Conservation (phyloP, 2,113 vertebrate genomes). For the Clinocottus analis region DNA sequence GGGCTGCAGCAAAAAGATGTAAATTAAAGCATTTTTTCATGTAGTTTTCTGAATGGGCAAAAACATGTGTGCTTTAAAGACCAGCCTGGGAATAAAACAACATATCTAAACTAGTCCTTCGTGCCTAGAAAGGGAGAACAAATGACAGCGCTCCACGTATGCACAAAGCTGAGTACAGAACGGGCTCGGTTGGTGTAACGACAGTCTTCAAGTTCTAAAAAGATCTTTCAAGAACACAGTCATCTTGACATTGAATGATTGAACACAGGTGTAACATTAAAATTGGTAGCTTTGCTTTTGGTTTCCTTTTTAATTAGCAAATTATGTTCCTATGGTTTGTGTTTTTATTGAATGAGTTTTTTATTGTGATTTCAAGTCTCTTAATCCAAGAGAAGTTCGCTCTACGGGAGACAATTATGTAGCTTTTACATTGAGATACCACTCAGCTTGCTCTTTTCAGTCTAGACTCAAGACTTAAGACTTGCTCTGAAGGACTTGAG, state of each 20-base stretch:
- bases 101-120: slow-evolving; percentile 1
- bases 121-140: slow-evolving; percentile 2
- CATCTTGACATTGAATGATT: background rate
- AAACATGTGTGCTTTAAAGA: slow-evolving; percentile 11
- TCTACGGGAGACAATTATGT: no score
- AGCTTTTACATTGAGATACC: no score
- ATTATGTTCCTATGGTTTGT: background rate
- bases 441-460: background rate
- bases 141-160: background rate
- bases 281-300: background rate
- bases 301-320: background rate
- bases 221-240: background rate
- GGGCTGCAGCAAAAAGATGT: background rate
- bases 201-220: slow-evolving; percentile 1
- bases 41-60: background rate
- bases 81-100: slow-evolving; percentile 6
- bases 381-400: no score
- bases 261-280: background rate
- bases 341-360: background rate
- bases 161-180: background rate
- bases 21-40: background rate
- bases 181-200: background rate
- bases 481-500: background rate
- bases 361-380: no score
- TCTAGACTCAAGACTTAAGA: background rate